Evolutionary conservation across 2,888 invertebrate species (phyloP).

Genomic region (Falcaria lacertinaria): DNA sequence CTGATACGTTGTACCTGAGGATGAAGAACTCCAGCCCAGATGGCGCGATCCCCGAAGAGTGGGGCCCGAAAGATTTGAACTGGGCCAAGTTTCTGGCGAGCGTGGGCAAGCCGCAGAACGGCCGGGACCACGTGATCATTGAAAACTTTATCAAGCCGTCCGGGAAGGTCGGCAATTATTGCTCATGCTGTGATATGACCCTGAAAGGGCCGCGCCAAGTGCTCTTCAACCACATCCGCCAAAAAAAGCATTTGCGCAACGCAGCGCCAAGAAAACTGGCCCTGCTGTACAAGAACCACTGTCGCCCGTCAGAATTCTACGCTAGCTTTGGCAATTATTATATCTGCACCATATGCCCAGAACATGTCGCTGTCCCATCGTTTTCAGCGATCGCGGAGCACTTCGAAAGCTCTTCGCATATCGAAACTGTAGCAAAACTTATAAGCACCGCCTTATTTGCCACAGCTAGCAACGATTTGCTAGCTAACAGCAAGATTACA

Average conservation of each 20-base stretch:
- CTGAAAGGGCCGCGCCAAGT: constrained; percentile 69
- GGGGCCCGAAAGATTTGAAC: constrained; percentile 69
- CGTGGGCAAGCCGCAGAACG: constrained; percentile 62
- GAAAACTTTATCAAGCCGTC: constrained; percentile 71
- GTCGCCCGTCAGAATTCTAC: constrained; percentile 64
- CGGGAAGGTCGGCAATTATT: constrained; percentile 65
- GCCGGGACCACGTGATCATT: constrained; percentile 62
- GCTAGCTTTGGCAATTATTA: constrained; percentile 72
- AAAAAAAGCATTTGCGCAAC: constrained; percentile 70
- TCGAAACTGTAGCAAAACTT: constrained; percentile 54
- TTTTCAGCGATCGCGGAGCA: constrained; percentile 67
- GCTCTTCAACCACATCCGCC: constrained; percentile 69
- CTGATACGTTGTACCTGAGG: constrained; percentile 59
- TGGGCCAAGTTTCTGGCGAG: constrained; percentile 70
- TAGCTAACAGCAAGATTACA: constrained; percentile 41
- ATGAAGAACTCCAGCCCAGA: constrained; percentile 52
- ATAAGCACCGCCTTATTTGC: constrained; percentile 50
- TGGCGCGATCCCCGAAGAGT: constrained; percentile 61
- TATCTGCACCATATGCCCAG: constrained; percentile 60
- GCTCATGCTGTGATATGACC: constrained; percentile 69
- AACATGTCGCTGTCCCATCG: constrained; percentile 58
- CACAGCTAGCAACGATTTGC: constrained; percentile 39
- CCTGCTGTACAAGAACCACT: constrained; percentile 60
- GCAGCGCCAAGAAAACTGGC: constrained; percentile 64
- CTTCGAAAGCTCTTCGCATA: constrained; percentile 55